Percentiles rank a stretch among this genome's conserved stretches.
phyloP scores from a whole-genome alignment of 53 echinoderm and acorn worm genomes.

The Mesocentrotus franciscanus region DNA sequence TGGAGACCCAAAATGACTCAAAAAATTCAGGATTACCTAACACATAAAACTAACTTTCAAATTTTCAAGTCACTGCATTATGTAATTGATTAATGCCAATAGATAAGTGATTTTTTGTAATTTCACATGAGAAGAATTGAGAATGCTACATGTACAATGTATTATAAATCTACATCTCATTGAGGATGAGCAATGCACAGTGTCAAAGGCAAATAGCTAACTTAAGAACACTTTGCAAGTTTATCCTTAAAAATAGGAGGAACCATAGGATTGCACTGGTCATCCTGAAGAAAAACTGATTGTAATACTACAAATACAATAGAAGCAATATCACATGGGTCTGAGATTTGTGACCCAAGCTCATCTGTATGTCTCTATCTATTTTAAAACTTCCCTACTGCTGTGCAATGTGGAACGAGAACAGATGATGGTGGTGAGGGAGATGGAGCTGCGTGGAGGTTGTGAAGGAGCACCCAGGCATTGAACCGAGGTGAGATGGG shows the following conservation, averaged over 20 bases:
- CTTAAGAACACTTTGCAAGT: background rate
- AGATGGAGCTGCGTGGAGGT: background rate
- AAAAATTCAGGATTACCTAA: background rate
- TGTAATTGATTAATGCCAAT: background rate
- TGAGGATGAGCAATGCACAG: background rate
- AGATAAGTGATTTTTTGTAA: background rate
- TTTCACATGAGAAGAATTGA: background rate
- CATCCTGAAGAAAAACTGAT: too few species aligned
- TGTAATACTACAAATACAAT: too few species aligned
- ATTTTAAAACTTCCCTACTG: background rate
- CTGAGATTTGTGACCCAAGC: background rate
- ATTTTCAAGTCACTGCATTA: background rate
- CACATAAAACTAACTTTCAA: background rate
- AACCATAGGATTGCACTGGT: too few species aligned
- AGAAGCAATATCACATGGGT: background rate
- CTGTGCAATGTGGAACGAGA: background rate
- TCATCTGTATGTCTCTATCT: background rate
- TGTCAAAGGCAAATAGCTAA: background rate
- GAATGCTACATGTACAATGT: background rate
- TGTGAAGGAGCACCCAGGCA: constrained; percentile 29
- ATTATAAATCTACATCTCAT: background rate
- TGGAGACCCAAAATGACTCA: background rate
- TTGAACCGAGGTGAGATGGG: constrained; percentile 54
- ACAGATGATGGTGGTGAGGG: constrained; percentile 39
- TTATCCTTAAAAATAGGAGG: too few species aligned